A percentile compares a stretch with the other conserved stretches of the same genome.
phyloP scores from a whole-genome alignment of 2,888 invertebrate genomes.

The Xiphydria camelus region DNA sequence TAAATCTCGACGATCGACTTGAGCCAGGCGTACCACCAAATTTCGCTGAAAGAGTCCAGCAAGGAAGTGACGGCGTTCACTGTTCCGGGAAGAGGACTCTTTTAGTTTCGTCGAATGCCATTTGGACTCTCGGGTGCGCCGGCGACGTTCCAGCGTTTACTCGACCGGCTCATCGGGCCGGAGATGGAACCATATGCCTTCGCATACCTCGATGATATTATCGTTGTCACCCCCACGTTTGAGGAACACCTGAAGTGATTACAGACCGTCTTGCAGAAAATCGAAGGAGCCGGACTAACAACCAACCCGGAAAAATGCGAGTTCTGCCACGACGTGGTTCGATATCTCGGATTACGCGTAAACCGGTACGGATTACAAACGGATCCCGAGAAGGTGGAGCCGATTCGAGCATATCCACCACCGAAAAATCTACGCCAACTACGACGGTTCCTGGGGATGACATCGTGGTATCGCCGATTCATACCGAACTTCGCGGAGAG shows the following conservation, averaged over 20 bases:
- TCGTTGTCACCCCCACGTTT: not conserved
- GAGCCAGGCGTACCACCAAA: conserved; percentile 33
- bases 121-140: conserved; percentile 33
- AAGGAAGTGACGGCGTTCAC: conserved; percentile 34
- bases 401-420: not conserved
- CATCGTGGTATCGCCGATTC: not conserved
- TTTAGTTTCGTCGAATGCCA: conserved; percentile 34
- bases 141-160: conserved; percentile 30
- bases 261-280: not conserved
- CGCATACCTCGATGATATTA: not conserved
- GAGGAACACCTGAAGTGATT: not conserved
- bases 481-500: not conserved
- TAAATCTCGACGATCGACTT: conserved; percentile 37
- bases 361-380: not conserved
- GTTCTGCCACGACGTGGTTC: not conserved
- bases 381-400: not conserved
- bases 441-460: too few species aligned
- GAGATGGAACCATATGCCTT: not conserved
- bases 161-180: conserved; percentile 25
- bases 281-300: not conserved
- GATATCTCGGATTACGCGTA: not conserved
- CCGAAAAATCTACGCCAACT: too few species aligned
- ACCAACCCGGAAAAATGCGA: not conserved
- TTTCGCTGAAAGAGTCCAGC: conserved; percentile 25
- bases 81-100: conserved; percentile 32